Conservation (phyloP, 1,140 invertebrate species). For the Ceratina japonica region DNA sequence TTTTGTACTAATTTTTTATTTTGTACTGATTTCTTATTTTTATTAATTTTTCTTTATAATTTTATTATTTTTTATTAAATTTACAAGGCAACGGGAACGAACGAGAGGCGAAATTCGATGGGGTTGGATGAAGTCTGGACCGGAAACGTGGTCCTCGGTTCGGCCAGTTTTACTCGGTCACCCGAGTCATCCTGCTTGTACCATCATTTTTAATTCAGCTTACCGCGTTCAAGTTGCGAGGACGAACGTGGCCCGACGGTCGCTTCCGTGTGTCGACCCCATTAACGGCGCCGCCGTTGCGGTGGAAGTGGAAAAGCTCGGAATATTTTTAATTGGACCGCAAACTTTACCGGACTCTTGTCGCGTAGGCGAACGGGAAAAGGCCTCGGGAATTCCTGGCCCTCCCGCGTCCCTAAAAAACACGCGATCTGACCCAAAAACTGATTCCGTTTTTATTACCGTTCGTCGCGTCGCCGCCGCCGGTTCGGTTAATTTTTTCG, state of each 20-base stretch:
- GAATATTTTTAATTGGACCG: constrained; percentile 58
- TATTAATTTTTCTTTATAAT: no score
- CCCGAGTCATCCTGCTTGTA: constrained; percentile 17
- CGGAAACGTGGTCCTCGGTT: constrained; percentile 18
- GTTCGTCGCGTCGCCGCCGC: no score
- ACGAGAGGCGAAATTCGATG: no score
- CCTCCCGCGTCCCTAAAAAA: not conserved
- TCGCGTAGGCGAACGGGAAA: not conserved
- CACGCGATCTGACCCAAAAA: no score
- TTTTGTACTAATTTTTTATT: no score
- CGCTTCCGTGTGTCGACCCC: constrained; percentile 40
- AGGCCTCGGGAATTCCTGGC: not conserved
- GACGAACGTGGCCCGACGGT: constrained; percentile 35
- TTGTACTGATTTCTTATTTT: no score
- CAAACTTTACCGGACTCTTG: constrained; percentile 44
- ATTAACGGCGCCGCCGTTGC: constrained; percentile 30
- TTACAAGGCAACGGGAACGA: no score
- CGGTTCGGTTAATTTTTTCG: constrained; percentile 1
- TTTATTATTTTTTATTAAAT: no score
- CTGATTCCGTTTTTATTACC: no score
- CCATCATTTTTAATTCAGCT: constrained; percentile 51
- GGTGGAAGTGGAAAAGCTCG: constrained; percentile 23
- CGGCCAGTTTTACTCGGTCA: constrained; percentile 33
- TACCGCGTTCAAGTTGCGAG: constrained; percentile 35
- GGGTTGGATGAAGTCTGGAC: no score